Evolutionary conservation across 1,140 invertebrate genomes (phyloP), one percentile per base, ranked within the genome.

Genomic region (Monomorium pharaonis): DNA sequence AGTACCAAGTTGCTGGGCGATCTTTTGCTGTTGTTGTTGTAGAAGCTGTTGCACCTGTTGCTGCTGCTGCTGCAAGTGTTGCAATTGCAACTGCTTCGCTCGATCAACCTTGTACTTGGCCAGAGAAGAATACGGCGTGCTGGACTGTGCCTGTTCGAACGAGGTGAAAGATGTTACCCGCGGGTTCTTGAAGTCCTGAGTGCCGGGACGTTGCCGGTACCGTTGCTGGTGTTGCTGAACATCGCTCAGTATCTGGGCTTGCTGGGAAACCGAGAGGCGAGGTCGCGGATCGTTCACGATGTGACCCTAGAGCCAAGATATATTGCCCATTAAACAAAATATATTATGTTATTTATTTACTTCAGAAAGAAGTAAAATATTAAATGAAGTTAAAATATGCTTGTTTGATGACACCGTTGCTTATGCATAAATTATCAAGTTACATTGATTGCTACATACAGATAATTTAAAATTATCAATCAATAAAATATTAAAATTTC

Each of bases 201-300:
- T 89, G 1, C 18, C 3, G 1, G 24, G 90, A 70, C 30, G 87
- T 44, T 37, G 62, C 62, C 33, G 92, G 67, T 65, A 92, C 37
- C 44, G 92, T 80, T 95, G 95, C 72, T 96, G 95, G 91, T 96
- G 96, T 88, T 96, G 96, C 86, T 97, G 96, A 49, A 97, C 96
- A 90, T 97, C 96, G 88, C 96, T 96, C 5, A 97, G 91, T 87
- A 96, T 97, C 84, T 96, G 96, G 30, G 95, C 95, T 90, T 97
- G 96, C 87, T 97, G 96, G 14, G 95, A 93, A 49, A 95, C 94
- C 54, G 96, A 95, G 83, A 96, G 93, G 88, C 96, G 95, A 3
- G 94, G 93, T 24, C 94, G 88, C 21, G 91, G 91, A 83, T 95
- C 94, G 4, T 90, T 84, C 0, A 89, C 85, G 18, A 91, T 63